phyloP scores from a whole-genome alignment of 2,113 vertebrate genomes.

The Austrofundulus limnaeus region DNA sequence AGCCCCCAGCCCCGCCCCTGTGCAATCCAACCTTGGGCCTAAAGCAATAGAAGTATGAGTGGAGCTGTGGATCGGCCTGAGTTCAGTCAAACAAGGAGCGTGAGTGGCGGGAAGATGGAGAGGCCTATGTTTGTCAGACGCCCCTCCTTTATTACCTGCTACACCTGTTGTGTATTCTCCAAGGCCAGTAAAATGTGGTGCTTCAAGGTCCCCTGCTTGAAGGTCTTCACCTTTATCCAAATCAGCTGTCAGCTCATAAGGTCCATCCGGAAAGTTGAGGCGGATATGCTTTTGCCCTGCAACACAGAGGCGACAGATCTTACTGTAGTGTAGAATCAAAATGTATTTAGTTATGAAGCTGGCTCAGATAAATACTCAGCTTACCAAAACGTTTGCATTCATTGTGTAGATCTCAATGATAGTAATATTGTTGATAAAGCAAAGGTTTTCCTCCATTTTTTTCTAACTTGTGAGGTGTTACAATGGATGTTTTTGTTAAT shows the following conservation, averaged over 20 bases:
- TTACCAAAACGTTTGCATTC: neutral
- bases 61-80: conserved; percentile 88
- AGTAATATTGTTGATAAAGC: too few species aligned
- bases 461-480: too few species aligned
- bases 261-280: conserved; percentile 86
- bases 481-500: too few species aligned
- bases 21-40: conserved; percentile 83
- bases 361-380: neutral
- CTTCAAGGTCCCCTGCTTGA: conserved; percentile 71
- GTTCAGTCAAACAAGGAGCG: conserved; percentile 89
- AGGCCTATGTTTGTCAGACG: conserved; percentile 74
- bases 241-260: conserved; percentile 85
- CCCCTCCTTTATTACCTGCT: conserved; percentile 58
- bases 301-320: conserved; percentile 29
- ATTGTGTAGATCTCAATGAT: neutral
- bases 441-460: too few species aligned
- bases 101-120: conserved; percentile 82
- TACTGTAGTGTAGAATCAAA: conserved; percentile 3
- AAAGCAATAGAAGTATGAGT: conserved; percentile 85
- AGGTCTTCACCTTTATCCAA: conserved; percentile 90
- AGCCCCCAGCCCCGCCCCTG: conserved; percentile 46
- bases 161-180: conserved; percentile 68
- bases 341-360: neutral
- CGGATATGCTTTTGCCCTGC: conserved; percentile 95
- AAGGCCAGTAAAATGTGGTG: conserved; percentile 74